phyloP scores from a whole-genome alignment of 2,113 vertebrate genomes.

The Gymnogyps californianus region DNA sequence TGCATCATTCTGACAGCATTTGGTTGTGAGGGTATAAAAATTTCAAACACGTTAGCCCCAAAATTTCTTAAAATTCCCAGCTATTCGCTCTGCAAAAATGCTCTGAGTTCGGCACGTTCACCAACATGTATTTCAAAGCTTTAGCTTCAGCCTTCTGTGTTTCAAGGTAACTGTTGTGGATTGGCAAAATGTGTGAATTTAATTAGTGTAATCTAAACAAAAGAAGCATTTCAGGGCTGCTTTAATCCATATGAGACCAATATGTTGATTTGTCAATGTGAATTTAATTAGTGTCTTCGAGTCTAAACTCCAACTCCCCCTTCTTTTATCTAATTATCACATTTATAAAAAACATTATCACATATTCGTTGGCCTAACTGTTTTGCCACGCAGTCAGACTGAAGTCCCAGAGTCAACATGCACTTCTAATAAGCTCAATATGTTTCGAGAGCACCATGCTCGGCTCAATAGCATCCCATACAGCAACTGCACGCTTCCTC shows the following conservation, averaged over 20 bases:
- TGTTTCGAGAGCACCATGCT: not conserved
- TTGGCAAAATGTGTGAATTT: slow-evolving; percentile 67
- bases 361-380: slow-evolving; percentile 60
- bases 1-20: slow-evolving; percentile 60
- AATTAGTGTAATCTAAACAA: slow-evolving; percentile 71
- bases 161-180: slow-evolving; percentile 59
- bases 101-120: not conserved
- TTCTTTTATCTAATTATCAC: slow-evolving; percentile 75
- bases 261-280: slow-evolving; percentile 73
- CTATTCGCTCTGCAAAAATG: slow-evolving; percentile 21
- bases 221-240: slow-evolving; percentile 59
- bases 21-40: slow-evolving; percentile 39
- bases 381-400: slow-evolving; percentile 54
- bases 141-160: slow-evolving; percentile 8
- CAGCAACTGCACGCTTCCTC: not conserved
- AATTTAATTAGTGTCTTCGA: slow-evolving; percentile 76
- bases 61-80: slow-evolving; percentile 31
- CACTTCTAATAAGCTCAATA: slow-evolving; percentile 53
- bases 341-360: slow-evolving; percentile 72
- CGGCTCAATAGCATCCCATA: not conserved
- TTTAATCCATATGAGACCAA: slow-evolving; percentile 68
- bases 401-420: slow-evolving; percentile 28
- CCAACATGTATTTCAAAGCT: not conserved
- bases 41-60: not conserved
- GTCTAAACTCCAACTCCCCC: slow-evolving; percentile 43